Evolutionary conservation across 2,797 vertebrate species (phyloP).

Genomic region (Falco novaeseelandiae): DNA sequence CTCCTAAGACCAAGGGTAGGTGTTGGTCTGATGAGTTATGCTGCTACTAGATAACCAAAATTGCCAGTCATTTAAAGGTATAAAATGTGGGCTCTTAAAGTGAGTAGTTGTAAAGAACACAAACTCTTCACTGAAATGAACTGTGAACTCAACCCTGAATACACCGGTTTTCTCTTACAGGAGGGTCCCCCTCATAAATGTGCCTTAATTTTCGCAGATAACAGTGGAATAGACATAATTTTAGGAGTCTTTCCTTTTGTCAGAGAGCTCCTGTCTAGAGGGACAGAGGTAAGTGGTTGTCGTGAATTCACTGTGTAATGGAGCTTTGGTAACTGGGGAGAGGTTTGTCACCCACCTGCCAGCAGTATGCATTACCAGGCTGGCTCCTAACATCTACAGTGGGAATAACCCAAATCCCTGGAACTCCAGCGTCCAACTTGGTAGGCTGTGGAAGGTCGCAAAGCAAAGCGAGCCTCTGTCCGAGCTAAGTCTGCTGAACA

Average conservation of each 20-base stretch:
- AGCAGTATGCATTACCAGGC: background rate
- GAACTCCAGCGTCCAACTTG: background rate
- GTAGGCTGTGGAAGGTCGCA: background rate
- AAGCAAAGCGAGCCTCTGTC: background rate
- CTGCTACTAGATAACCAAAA: background rate
- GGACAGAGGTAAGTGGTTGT: conserved; percentile 89
- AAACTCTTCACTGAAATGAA: background rate
- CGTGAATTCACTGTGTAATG: fast-evolving
- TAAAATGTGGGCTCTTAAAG: background rate
- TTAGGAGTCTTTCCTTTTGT: conserved; percentile 99
- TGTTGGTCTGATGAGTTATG: background rate
- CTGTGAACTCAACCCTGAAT: conserved; percentile 30
- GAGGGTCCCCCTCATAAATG: conserved; percentile 99
- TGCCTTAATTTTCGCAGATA: conserved; percentile 99
- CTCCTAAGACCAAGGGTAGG: background rate
- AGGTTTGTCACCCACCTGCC: background rate
- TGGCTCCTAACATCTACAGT: background rate
- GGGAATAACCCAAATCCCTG: background rate
- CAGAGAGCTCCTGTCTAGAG: conserved; percentile 94
- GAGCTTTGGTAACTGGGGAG: background rate
- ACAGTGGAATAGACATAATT: conserved; percentile 99
- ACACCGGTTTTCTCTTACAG: conserved; percentile 90
- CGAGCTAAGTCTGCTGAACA: background rate
- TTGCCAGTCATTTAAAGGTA: fast-evolving
- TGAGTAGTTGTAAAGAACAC: background rate